Evolutionary conservation across 1,140 invertebrate genomes (phyloP).

Genomic region (Lepidostoma basale): DNA sequence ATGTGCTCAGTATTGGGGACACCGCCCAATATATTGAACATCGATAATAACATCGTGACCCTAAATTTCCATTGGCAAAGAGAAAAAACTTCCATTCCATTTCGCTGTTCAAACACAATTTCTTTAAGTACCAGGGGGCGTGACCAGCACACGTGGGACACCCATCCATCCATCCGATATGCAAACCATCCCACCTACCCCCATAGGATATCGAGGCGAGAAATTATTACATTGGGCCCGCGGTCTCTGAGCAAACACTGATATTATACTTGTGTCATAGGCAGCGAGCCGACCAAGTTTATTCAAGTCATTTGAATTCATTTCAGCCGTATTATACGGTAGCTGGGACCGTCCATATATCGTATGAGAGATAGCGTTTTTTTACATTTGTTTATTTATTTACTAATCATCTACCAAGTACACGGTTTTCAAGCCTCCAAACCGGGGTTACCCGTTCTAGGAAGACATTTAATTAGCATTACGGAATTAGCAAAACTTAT

Average conservation of each 20-base stretch:
- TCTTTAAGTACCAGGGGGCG: constrained; percentile 43
- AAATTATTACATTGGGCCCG: constrained; percentile 12
- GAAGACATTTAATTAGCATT: too few relatives aligned
- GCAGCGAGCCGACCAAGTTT: neutral
- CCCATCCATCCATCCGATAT: constrained; percentile 22
- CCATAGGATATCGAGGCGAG: constrained; percentile 22
- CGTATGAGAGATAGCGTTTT: too few relatives aligned
- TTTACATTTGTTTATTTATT: too few relatives aligned
- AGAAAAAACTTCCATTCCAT: constrained; percentile 45
- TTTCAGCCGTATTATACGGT: too few relatives aligned
- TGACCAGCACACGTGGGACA: constrained; percentile 17
- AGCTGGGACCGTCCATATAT: too few relatives aligned
- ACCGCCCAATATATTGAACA: constrained; percentile 16
- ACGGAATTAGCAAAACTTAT: too few relatives aligned
- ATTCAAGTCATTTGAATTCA: constrained; percentile 1
- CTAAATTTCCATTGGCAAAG: constrained; percentile 46
- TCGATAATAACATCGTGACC: constrained; percentile 44
- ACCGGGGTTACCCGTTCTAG: too few relatives aligned
- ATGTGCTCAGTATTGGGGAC: neutral
- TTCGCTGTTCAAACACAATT: constrained; percentile 47
- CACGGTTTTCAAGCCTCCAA: too few relatives aligned
- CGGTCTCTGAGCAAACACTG: constrained; percentile 15
- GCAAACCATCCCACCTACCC: constrained; percentile 35
- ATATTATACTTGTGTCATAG: constrained; percentile 10
- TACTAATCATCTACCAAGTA: too few relatives aligned